Conservation (phyloP, 2,113 vertebrate species). For the Phainopepla nitens region DNA sequence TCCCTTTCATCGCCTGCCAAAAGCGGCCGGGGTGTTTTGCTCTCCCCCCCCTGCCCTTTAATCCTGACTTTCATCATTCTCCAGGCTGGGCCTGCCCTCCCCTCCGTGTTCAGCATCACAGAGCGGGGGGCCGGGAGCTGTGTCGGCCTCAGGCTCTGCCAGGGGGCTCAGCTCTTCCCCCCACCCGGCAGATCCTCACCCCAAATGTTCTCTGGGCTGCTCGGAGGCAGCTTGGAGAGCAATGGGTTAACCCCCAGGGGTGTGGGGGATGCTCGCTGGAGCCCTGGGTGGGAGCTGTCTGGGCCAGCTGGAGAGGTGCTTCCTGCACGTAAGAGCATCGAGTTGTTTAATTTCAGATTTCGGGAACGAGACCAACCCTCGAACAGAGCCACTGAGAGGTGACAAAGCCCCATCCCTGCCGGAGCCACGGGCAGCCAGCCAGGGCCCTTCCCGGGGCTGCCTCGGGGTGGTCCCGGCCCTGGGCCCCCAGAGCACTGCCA, state of each 20-base stretch:
- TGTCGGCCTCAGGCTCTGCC: rapidly evolving
- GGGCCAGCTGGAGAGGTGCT: neutral
- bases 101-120: rapidly evolving
- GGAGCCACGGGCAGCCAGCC: neutral
- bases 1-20: constrained; percentile 70
- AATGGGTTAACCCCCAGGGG: rapidly evolving
- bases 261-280: neutral
- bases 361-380: neutral
- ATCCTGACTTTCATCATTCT: constrained; percentile 41
- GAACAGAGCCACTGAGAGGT: neutral
- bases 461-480: neutral
- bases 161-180: neutral
- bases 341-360: neutral
- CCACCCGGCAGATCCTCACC: rapidly evolving
- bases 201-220: neutral
- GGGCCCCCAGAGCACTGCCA: rapidly evolving
- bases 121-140: neutral
- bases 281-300: rapidly evolving
- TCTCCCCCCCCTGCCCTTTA: constrained; percentile 11
- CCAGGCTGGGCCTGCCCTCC: neutral
- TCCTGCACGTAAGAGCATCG: neutral
- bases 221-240: neutral
- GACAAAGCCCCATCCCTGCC: neutral
- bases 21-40: neutral
- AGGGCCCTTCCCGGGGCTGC: neutral